Evolutionary conservation across 2,888 invertebrate species (phyloP).

Genomic region (Athalia circularis): DNA sequence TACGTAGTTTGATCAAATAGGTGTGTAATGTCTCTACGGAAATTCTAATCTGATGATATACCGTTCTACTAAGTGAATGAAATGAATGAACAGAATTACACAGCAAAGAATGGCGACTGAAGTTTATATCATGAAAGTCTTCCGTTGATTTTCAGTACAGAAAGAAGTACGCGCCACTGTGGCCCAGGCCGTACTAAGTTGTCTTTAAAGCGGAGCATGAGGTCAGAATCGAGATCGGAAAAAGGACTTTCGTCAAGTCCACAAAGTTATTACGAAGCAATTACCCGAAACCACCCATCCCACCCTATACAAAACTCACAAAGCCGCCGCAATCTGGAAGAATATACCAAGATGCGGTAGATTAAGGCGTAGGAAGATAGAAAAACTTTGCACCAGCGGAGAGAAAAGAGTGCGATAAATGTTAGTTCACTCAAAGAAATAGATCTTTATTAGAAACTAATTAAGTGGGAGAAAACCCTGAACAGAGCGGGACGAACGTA

Average conservation of each 20-base stretch:
- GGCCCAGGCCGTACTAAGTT: neutral
- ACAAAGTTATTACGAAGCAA: slow-evolving; percentile 44
- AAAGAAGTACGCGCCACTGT: neutral
- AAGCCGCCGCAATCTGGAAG: slow-evolving; percentile 33
- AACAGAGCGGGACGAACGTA: slow-evolving; percentile 22
- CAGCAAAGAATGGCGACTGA: neutral
- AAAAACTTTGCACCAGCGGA: slow-evolving; percentile 20
- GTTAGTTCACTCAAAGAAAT: slow-evolving; percentile 32
- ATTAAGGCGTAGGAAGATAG: slow-evolving; percentile 16
- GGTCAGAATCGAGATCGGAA: slow-evolving; percentile 19
- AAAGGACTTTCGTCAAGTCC: neutral
- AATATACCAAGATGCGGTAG: slow-evolving; percentile 17
- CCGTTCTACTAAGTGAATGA: neutral
- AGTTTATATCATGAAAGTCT: neutral
- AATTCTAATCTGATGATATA: neutral
- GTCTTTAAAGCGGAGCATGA: slow-evolving; percentile 6
- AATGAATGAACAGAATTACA: too few relatives aligned
- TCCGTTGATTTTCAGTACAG: slow-evolving; percentile 11
- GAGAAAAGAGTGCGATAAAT: slow-evolving; percentile 29
- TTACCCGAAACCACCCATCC: slow-evolving; percentile 36
- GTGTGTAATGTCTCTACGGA: neutral
- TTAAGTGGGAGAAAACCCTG: slow-evolving; percentile 34
- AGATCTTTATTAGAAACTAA: slow-evolving; percentile 46
- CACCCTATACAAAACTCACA: slow-evolving; percentile 18
- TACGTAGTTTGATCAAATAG: neutral